These are phyloP conservation scores for Esox masquinongy DNA, from an alignment of 2,797 vertebrate genomes.

Conservation along the genomic window DNA sequence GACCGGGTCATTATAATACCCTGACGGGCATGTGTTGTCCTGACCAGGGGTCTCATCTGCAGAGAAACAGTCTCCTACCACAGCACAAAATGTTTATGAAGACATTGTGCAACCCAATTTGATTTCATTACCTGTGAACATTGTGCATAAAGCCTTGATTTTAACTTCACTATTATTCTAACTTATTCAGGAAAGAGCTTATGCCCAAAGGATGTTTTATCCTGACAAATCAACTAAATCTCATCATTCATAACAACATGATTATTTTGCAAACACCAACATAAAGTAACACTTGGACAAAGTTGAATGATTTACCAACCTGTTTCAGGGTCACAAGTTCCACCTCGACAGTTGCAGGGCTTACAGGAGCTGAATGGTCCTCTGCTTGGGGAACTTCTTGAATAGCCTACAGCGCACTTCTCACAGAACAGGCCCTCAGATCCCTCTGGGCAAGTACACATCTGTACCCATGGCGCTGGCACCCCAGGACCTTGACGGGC, in stretches of 20 bases:
- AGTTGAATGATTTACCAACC: constrained; percentile 64
- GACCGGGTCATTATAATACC: constrained; percentile 79
- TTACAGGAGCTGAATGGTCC: constrained; percentile 82
- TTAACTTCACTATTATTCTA: background rate
- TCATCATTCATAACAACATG: background rate
- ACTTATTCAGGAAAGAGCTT: background rate
- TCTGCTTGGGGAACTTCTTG: constrained; percentile 57
- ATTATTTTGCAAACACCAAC: background rate
- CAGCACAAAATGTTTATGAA: background rate
- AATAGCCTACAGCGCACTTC: constrained; percentile 82
- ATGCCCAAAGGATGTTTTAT: background rate
- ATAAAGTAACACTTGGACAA: background rate
- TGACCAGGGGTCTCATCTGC: constrained; percentile 80
- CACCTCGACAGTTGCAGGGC: constrained; percentile 83
- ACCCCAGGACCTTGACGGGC: constrained; percentile 68
- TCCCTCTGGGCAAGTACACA: constrained; percentile 78
- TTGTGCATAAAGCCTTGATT: background rate
- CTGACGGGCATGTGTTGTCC: constrained; percentile 67
- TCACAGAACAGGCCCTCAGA: constrained; percentile 86
- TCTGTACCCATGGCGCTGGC: constrained; percentile 85
- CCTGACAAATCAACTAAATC: background rate
- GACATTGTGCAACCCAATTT: background rate
- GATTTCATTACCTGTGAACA: background rate
- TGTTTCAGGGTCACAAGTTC: constrained; percentile 85
- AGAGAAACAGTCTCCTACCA: constrained; percentile 86